Evolutionary conservation across 2,113 vertebrate species (phyloP).

Genomic region (Ctenomys sociabilis): DNA sequence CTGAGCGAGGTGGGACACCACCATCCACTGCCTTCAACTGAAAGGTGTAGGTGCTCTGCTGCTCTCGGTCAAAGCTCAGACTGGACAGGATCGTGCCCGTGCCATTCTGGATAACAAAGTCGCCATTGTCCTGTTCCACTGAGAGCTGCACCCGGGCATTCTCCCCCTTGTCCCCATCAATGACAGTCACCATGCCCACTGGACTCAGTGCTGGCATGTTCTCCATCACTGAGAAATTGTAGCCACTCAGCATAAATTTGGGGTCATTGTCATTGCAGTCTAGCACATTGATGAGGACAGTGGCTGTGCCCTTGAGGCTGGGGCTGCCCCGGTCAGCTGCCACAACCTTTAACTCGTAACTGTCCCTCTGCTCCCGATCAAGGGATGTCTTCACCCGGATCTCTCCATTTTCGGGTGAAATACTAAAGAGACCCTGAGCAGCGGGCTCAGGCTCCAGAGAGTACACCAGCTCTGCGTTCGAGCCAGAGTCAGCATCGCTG

Average conservation of each 20-base stretch:
- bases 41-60: conserved; percentile 97
- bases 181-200: conserved; percentile 97
- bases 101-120: conserved; percentile 98
- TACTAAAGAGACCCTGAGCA: conserved; percentile 92
- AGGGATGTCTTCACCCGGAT: conserved; percentile 92
- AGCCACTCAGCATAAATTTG: conserved; percentile 96
- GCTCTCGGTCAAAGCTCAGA: conserved; percentile 97
- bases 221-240: conserved; percentile 98
- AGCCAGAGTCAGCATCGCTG: conserved; percentile 94
- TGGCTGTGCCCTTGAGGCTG: conserved; percentile 95
- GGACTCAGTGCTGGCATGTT: conserved; percentile 96
- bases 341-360: conserved; percentile 93
- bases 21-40: conserved; percentile 95
- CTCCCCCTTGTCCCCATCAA: conserved; percentile 94
- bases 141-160: conserved; percentile 93
- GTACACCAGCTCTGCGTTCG: conserved; percentile 94
- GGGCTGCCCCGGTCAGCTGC: conserved; percentile 95
- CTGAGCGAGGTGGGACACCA: conserved; percentile 94
- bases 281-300: conserved; percentile 92
- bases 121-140: conserved; percentile 96
- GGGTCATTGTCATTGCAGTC: conserved; percentile 99
- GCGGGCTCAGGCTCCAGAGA: conserved; percentile 89
- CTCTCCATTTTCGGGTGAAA: conserved; percentile 91
- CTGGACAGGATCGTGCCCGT: conserved; percentile 97
- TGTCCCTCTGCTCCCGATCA: conserved; percentile 93